Conservation (phyloP, 1,140 invertebrate genomes). For the Pristionchus pacificus region DNA sequence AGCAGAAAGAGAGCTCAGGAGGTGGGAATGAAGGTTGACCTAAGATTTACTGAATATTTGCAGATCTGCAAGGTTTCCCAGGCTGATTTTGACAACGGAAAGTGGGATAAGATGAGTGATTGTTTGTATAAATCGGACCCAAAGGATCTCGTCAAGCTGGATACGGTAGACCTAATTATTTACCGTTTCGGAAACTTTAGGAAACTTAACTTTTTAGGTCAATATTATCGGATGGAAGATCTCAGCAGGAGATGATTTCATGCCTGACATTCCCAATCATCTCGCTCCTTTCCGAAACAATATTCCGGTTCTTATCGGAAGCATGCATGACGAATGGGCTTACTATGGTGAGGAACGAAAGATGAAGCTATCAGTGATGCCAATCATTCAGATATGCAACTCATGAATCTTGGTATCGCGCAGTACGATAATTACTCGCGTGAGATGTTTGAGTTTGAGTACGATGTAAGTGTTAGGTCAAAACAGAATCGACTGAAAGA, state of each 20-base stretch:
- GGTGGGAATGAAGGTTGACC: background rate
- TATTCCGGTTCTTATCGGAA: constrained; percentile 15
- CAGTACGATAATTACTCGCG: background rate
- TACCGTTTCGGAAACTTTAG: too few species aligned
- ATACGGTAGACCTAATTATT: too few species aligned
- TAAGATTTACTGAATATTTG: background rate
- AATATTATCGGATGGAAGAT: constrained; percentile 18
- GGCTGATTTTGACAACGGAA: background rate
- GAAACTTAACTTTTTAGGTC: too few species aligned
- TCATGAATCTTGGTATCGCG: background rate
- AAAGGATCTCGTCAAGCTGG: too few species aligned
- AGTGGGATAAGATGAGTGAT: background rate
- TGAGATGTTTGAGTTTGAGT: background rate
- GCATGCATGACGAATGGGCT: constrained; percentile 13
- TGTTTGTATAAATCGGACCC: too few species aligned
- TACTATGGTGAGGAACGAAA: constrained; percentile 4
- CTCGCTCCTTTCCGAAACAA: background rate
- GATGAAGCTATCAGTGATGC: background rate
- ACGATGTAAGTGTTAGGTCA: too few species aligned
- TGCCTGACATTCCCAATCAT: constrained; percentile 8
- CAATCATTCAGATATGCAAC: constrained; percentile 1
- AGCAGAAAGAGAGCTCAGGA: background rate
- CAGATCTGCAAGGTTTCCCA: background rate
- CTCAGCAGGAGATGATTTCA: constrained; percentile 1
- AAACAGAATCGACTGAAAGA: too few species aligned